These are phyloP conservation scores for Venustaconcha ellipsiformis DNA, from an alignment of 1,140 invertebrate species.

Conservation along the genomic window DNA sequence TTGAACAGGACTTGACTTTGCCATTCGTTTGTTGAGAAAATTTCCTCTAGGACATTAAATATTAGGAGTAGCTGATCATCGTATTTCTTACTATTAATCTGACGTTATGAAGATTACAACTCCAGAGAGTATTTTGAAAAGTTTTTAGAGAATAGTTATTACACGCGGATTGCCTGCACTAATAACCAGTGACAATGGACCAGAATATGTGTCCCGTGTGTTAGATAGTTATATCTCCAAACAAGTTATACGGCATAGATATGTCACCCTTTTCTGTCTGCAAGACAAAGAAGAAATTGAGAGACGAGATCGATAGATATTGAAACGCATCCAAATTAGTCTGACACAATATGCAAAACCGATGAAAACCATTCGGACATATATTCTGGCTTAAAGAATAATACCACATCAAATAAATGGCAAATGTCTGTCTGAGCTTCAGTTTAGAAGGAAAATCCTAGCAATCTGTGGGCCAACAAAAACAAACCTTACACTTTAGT, in stretches of 20 bases:
- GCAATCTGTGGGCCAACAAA: neutral
- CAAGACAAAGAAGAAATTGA: slow-evolving; percentile 33
- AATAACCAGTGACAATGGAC: slow-evolving; percentile 19
- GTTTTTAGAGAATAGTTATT: slow-evolving; percentile 9
- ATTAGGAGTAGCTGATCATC: slow-evolving; percentile 18
- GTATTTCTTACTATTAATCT: slow-evolving; percentile 19
- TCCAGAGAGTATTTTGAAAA: neutral
- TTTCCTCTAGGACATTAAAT: slow-evolving; percentile 22
- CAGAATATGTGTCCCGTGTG: slow-evolving; percentile 5
- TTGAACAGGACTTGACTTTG: slow-evolving; percentile 21
- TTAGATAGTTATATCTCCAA: slow-evolving; percentile 6
- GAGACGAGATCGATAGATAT: slow-evolving; percentile 24
- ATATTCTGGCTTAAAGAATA: slow-evolving; percentile 6
- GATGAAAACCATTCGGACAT: slow-evolving; percentile 2
- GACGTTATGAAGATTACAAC: slow-evolving; percentile 15
- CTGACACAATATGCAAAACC: slow-evolving; percentile 11
- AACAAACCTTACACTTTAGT: too few species aligned
- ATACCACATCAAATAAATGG: slow-evolving; percentile 15
- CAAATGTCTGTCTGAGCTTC: slow-evolving; percentile 1
- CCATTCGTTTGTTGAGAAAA: slow-evolving; percentile 18
- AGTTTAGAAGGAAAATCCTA: slow-evolving; percentile 16
- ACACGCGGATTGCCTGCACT: slow-evolving; percentile 18
- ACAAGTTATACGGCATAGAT: slow-evolving; percentile 11
- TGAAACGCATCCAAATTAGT: slow-evolving; percentile 33
- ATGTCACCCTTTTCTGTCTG: slow-evolving; percentile 19